These are phyloP conservation scores for Neogale vison DNA, from an alignment of 2,113 vertebrate species.

Conservation along the genomic window DNA sequence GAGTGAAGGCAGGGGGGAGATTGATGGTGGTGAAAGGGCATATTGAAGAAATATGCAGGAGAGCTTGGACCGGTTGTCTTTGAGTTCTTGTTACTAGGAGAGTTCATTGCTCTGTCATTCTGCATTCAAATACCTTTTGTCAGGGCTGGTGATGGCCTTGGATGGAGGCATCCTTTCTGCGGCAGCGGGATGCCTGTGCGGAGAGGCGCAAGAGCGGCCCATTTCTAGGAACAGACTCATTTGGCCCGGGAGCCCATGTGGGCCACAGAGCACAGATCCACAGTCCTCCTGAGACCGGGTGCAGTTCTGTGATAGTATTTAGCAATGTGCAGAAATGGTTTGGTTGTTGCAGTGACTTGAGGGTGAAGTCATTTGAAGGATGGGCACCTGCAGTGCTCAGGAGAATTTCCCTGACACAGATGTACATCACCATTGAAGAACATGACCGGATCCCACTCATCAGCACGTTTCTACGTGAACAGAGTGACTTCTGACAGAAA, in stretches of 20 bases:
- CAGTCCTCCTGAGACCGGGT: not conserved
- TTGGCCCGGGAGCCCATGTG: not conserved
- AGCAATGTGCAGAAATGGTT: not conserved
- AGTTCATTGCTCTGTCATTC: not conserved
- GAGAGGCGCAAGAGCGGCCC: not conserved
- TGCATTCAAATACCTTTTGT: not conserved
- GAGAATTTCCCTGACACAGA: not conserved
- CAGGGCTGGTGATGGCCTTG: not conserved
- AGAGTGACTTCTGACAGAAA: not conserved
- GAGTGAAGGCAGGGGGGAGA: not conserved
- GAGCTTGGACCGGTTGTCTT: not conserved
- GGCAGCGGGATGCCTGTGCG: not conserved
- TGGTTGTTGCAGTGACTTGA: not conserved
- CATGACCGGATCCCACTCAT: not conserved
- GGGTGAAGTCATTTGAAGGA: not conserved
- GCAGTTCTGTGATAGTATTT: no score
- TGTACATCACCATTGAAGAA: accelerated
- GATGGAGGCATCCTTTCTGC: not conserved
- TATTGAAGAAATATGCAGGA: not conserved
- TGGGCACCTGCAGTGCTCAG: not conserved
- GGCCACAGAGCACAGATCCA: accelerated
- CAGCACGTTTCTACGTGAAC: not conserved
- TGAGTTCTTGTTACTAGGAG: not conserved
- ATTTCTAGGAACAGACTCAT: no score
- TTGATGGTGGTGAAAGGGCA: not conserved